phyloP scores from a whole-genome alignment of 2,113 vertebrate species.

The Atherinomorus stipes region DNA sequence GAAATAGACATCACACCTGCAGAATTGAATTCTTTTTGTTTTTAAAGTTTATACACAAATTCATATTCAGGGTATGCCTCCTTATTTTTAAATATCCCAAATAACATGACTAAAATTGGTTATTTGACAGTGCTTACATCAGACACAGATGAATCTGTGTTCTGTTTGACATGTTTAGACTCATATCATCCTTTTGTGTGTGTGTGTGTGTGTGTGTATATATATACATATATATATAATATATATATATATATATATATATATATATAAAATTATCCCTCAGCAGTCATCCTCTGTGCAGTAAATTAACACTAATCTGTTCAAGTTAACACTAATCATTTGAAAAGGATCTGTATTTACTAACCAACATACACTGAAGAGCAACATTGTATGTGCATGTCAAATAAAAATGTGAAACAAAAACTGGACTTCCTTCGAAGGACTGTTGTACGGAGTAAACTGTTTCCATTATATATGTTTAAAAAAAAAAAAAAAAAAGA shows the following conservation, averaged over 20 bases:
- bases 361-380: not conserved
- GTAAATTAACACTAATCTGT: not conserved
- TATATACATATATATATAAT: too few species aligned
- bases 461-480: not conserved
- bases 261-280: slow-evolving; percentile 51
- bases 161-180: slow-evolving; percentile 49
- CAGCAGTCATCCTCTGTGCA: slow-evolving; percentile 50
- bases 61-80: not conserved
- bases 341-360: not conserved
- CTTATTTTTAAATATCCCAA: slow-evolving; percentile 15
- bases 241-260: slow-evolving; percentile 7
- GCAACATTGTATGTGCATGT: not conserved
- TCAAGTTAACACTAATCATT: not conserved
- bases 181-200: too few species aligned
- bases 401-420: slow-evolving; percentile 1
- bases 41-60: slow-evolving; percentile 20
- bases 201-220: too few species aligned
- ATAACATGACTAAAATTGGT: slow-evolving; percentile 28
- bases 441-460: not conserved
- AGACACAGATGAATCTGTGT: slow-evolving; percentile 44
- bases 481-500: not conserved
- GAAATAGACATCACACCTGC: slow-evolving; percentile 71
- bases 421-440: not conserved
- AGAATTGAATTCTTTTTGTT: slow-evolving; percentile 57
- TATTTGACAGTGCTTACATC: slow-evolving; percentile 23